Conservation (phyloP, 2,888 invertebrate genomes). For the Tryphoninae sp. region DNA sequence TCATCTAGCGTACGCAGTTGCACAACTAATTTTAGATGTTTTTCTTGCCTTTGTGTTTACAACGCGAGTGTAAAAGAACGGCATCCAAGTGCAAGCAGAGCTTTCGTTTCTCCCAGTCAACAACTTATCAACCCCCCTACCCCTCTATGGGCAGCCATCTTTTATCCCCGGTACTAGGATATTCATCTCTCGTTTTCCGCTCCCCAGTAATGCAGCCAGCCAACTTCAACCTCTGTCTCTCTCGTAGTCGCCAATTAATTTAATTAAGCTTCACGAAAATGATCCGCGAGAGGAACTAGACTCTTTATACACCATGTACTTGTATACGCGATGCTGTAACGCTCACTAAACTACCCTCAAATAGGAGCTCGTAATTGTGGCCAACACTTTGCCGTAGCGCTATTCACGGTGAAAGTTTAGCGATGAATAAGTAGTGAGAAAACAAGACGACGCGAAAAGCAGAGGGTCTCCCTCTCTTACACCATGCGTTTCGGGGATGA, state of each 20-base stretch:
- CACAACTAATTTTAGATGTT: not conserved
- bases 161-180: not conserved
- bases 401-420: conserved; percentile 23
- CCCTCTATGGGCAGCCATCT: conserved; percentile 23
- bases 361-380: conserved; percentile 34
- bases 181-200: not conserved
- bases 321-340: conserved; percentile 3
- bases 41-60: conserved; percentile 16
- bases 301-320: conserved; percentile 12
- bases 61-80: not conserved
- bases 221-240: conserved; percentile 46
- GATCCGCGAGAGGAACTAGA: conserved; percentile 41
- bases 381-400: conserved; percentile 31
- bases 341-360: not conserved
- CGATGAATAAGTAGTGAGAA: conserved; percentile 12
- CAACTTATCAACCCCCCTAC: conserved; percentile 30
- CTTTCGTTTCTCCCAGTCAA: conserved; percentile 64
- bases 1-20: conserved; percentile 74
- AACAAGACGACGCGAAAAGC: conserved; percentile 7
- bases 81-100: conserved; percentile 28
- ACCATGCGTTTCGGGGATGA: conserved; percentile 27
- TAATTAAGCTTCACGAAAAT: conserved; percentile 77
- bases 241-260: conserved; percentile 75
- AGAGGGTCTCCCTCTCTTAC: conserved; percentile 22
- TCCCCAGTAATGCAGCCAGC: not conserved